These are phyloP conservation scores for Tetranychus truncatus DNA, from an alignment of 2,888 invertebrate species.

Conservation along the genomic window DNA sequence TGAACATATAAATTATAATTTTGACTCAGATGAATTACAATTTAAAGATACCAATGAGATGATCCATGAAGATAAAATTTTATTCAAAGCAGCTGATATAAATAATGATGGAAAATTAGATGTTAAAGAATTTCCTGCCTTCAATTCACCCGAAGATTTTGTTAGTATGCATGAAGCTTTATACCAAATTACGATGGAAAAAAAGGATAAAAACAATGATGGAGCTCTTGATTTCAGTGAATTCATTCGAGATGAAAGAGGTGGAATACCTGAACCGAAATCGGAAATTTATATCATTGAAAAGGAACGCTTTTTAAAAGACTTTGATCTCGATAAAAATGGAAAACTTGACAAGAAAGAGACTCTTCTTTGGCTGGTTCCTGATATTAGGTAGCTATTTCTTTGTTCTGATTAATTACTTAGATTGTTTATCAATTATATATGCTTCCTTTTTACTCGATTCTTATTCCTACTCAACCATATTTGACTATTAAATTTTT, in stretches of 20 bases:
- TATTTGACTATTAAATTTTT: background rate
- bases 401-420: slow-evolving; percentile 38
- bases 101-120: slow-evolving; percentile 59
- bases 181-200: slow-evolving; percentile 24
- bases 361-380: slow-evolving; percentile 70
- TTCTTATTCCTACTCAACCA: background rate
- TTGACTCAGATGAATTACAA: slow-evolving; percentile 35
- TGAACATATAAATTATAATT: slow-evolving; percentile 74
- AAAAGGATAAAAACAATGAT: slow-evolving; percentile 63
- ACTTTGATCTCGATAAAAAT: slow-evolving; percentile 65
- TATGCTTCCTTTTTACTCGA: background rate
- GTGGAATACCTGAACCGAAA: slow-evolving; percentile 17
- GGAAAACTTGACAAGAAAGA: slow-evolving; percentile 58
- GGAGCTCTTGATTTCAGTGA: slow-evolving; percentile 67
- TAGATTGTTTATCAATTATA: slow-evolving; percentile 70
- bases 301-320: slow-evolving; percentile 64
- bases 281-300: slow-evolving; percentile 49
- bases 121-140: slow-evolving; percentile 60
- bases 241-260: slow-evolving; percentile 45
- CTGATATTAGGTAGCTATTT: slow-evolving; percentile 64
- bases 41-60: slow-evolving; percentile 31
- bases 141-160: slow-evolving; percentile 84
- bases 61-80: slow-evolving; percentile 54
- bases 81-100: slow-evolving; percentile 67
- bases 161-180: slow-evolving; percentile 47